phyloP scores from a whole-genome alignment of 2,888 invertebrate species.

The Latrodectus hesperus region DNA sequence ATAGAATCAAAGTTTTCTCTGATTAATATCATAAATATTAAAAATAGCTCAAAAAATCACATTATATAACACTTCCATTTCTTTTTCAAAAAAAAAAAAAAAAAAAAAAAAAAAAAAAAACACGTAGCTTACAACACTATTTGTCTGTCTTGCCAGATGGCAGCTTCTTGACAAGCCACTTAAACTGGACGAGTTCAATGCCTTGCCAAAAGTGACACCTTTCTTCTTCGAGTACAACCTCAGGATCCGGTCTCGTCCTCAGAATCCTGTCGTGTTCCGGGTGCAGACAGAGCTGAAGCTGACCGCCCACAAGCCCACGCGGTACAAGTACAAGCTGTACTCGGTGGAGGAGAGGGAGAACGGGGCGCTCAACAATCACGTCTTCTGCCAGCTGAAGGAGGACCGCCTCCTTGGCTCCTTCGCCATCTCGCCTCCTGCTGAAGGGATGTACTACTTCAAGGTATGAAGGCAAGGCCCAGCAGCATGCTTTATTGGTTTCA shows the following conservation, averaged over 20 bases:
- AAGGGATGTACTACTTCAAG: slow-evolving; percentile 76
- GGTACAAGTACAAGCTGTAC: slow-evolving; percentile 74
- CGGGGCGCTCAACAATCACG: slow-evolving; percentile 72
- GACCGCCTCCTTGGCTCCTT: slow-evolving; percentile 73
- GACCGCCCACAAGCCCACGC: slow-evolving; percentile 71
- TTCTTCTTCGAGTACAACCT: slow-evolving; percentile 75
- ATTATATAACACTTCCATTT: too few species aligned
- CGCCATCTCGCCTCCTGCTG: slow-evolving; percentile 75
- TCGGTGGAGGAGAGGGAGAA: slow-evolving; percentile 72
- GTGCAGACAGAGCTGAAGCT: slow-evolving; percentile 72
- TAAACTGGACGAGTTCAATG: slow-evolving; percentile 76
- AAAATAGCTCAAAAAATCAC: too few species aligned
- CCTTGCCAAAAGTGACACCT: slow-evolving; percentile 76
- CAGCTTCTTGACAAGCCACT: slow-evolving; percentile 76
- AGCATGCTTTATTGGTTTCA: too few species aligned
- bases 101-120: too few species aligned
- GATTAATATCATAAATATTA: too few species aligned
- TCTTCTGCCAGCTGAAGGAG: slow-evolving; percentile 73
- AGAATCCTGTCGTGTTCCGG: slow-evolving; percentile 72
- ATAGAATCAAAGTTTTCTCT: too few species aligned
- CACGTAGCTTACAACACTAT: too few species aligned
- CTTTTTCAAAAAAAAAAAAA: too few species aligned
- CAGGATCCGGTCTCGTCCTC: slow-evolving; percentile 71
- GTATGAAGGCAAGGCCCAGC: slow-evolving; percentile 39
- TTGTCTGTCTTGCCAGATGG: slow-evolving; percentile 73